phyloP scores from a whole-genome alignment of 2,113 vertebrate genomes.

The Oceanodroma tethys region DNA sequence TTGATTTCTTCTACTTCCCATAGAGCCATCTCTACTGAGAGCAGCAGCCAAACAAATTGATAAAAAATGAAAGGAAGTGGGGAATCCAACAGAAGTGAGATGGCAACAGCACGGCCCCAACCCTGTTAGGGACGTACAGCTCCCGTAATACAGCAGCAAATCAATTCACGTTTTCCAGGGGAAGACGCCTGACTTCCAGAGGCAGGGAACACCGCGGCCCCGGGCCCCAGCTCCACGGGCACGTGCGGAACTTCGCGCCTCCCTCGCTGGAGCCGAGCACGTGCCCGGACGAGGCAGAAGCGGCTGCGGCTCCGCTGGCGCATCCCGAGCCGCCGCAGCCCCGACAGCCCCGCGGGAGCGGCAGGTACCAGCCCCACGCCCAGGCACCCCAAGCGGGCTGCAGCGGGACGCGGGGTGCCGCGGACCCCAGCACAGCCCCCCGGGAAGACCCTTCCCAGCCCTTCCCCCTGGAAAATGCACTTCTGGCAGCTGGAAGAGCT shows the following conservation, averaged over 20 bases:
- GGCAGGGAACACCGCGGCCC: neutral
- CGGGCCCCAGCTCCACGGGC: neutral
- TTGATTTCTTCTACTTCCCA: neutral
- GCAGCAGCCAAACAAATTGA: neutral
- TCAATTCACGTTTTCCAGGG: accelerated
- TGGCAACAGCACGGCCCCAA: accelerated
- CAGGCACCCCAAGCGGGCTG: accelerated
- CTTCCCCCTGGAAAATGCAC: accelerated
- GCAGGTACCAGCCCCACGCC: neutral
- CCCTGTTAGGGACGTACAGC: accelerated
- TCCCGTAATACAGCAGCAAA: accelerated
- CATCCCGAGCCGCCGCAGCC: no score
- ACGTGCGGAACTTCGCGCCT: no score
- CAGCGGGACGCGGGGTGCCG: neutral
- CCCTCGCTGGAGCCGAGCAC: neutral
- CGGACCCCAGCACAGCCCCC: neutral
- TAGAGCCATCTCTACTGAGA: neutral
- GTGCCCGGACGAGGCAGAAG: neutral
- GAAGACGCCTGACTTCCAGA: accelerated
- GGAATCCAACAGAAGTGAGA: neutral
- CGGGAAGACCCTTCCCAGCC: neutral
- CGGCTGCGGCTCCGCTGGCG: neutral
- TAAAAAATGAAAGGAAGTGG: neutral
- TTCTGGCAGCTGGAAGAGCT: neutral
- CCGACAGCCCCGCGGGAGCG: no score